A percentile compares a stretch with the other conserved stretches of the same genome.
Conservation (phyloP, 1,140 invertebrate species). For the Pachyrhynchus sulphureomaculatus region DNA sequence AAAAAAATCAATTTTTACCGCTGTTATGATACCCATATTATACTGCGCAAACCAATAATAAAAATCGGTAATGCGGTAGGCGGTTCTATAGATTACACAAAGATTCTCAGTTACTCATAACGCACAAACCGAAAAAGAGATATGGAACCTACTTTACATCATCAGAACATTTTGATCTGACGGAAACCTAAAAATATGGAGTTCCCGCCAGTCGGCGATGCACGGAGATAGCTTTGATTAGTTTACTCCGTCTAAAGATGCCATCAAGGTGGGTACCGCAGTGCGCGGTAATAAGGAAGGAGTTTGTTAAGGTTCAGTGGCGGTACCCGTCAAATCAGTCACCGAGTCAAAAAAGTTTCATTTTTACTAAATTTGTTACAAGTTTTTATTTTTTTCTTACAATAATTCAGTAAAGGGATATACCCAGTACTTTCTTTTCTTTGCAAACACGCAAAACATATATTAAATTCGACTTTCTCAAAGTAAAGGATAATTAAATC, state of each 20-base stretch:
- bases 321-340: not conserved
- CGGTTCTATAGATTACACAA: too few relatives aligned
- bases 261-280: conserved; percentile 18
- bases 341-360: not conserved
- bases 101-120: conserved; percentile 1
- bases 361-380: too few relatives aligned
- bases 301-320: conserved; percentile 24
- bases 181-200: conserved; percentile 16
- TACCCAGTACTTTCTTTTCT: too few relatives aligned
- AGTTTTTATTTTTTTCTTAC: too few relatives aligned
- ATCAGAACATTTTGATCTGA: not conserved
- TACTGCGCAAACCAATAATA: too few relatives aligned
- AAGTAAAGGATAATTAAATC: too few relatives aligned
- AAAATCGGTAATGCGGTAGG: too few relatives aligned
- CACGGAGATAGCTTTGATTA: conserved; percentile 27
- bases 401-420: too few relatives aligned
- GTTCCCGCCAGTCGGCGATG: conserved; percentile 24
- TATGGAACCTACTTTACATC: conserved; percentile 6
- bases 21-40: too few relatives aligned
- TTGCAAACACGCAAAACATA: too few relatives aligned
- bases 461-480: too few relatives aligned
- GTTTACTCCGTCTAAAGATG: conserved; percentile 27
- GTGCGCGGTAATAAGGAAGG: conserved; percentile 20
- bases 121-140: conserved; percentile 1
- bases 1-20: too few relatives aligned